phyloP scores from a whole-genome alignment of 2,888 invertebrate genomes.

The Cetonia aurata region DNA sequence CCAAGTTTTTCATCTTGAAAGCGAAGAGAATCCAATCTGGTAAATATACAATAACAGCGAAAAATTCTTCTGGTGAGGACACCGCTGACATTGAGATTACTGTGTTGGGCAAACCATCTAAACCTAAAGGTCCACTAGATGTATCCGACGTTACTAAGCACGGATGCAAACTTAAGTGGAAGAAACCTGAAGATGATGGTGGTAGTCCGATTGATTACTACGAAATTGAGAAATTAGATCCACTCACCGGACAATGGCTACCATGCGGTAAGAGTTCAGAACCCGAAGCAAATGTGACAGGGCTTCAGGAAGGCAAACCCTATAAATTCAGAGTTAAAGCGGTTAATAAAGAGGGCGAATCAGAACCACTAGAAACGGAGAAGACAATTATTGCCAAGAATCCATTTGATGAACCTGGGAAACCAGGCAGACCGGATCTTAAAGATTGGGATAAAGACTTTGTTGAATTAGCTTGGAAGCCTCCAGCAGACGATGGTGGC shows the following conservation, averaged over 20 bases:
- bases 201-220: conserved; percentile 95
- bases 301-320: conserved; percentile 93
- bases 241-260: conserved; percentile 92
- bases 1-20: conserved; percentile 88
- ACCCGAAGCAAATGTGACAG: conserved; percentile 85
- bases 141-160: conserved; percentile 91
- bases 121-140: conserved; percentile 88
- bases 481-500: conserved; percentile 93
- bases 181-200: conserved; percentile 96
- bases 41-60: conserved; percentile 89
- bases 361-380: conserved; percentile 95
- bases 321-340: conserved; percentile 99
- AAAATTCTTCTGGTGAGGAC: conserved; percentile 94
- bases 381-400: conserved; percentile 97
- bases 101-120: conserved; percentile 81
- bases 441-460: conserved; percentile 97
- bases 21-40: conserved; percentile 86
- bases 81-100: conserved; percentile 91
- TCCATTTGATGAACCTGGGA: conserved; percentile 96
- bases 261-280: conserved; percentile 90
- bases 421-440: conserved; percentile 90
- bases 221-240: conserved; percentile 95
- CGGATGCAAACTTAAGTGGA: conserved; percentile 92
- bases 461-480: conserved; percentile 93
- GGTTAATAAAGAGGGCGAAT: conserved; percentile 98